These are phyloP conservation scores for Bovichtus diacanthus DNA, from an alignment of 2,797 vertebrate genomes.

Conservation along the genomic window DNA sequence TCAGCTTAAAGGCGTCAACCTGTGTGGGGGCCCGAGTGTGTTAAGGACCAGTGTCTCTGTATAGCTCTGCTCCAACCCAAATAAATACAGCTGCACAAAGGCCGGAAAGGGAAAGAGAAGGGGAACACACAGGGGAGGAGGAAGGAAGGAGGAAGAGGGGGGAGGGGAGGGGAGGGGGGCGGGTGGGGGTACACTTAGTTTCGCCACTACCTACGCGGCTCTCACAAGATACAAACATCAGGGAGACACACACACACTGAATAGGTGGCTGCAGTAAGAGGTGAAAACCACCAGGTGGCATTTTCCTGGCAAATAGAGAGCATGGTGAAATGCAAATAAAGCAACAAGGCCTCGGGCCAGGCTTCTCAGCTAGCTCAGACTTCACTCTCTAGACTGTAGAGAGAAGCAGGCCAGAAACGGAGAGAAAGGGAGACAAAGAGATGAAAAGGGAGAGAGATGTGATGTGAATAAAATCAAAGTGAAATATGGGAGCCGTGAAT, in stretches of 20 bases:
- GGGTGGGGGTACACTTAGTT: conserved; percentile 51
- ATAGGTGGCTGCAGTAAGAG: conserved; percentile 45
- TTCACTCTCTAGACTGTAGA: conserved; percentile 76
- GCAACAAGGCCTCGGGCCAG: conserved; percentile 80
- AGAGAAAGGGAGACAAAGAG: conserved; percentile 71
- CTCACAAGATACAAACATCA: conserved; percentile 58
- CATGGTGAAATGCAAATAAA: conserved; percentile 83
- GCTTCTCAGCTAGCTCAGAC: conserved; percentile 78
- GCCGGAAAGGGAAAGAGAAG: conserved; percentile 79
- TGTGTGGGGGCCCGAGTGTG: conserved; percentile 58
- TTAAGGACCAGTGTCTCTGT: conserved; percentile 75
- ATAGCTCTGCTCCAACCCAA: conserved; percentile 68
- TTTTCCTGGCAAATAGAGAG: conserved; percentile 75
- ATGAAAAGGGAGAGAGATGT: conserved; percentile 73
- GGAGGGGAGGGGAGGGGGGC: too few relatives aligned
- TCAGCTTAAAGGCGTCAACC: conserved; percentile 77
- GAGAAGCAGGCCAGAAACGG: conserved; percentile 71
- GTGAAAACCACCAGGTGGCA: conserved; percentile 76
- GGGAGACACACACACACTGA: conserved; percentile 15
- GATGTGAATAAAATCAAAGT: conserved; percentile 74
- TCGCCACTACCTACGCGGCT: conserved; percentile 55
- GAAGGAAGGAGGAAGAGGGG: conserved; percentile 50
- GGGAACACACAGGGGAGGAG: conserved; percentile 63
- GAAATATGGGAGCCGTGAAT: conserved; percentile 71
- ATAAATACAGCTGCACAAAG: conserved; percentile 81